Conservation (phyloP, 64 coral and sea anemone species). For the Pocillopora verrucosa region DNA sequence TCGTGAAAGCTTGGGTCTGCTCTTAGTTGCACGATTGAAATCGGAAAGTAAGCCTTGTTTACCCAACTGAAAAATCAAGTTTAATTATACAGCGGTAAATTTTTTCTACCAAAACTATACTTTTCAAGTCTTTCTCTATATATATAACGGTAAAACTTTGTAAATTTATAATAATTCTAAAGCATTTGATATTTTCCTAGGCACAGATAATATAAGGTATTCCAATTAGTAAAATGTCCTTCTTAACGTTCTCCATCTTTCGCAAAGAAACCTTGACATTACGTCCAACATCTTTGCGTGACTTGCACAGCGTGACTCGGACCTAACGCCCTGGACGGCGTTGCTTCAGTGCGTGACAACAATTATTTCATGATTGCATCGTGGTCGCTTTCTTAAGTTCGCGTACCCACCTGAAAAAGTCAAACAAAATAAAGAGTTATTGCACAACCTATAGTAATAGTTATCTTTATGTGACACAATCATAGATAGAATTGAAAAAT, state of each 20-base stretch:
- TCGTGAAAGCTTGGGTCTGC: too few species aligned
- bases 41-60: too few species aligned
- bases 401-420: slow-evolving; percentile 27
- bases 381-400: slow-evolving; percentile 55
- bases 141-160: neutral
- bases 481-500: too few species aligned
- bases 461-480: neutral
- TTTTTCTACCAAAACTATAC: too few species aligned
- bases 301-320: neutral
- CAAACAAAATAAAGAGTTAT: neutral
- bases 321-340: neutral
- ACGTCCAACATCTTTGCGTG: too few species aligned
- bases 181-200: neutral
- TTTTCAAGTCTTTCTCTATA: too few species aligned
- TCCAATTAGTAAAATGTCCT: neutral
- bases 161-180: neutral
- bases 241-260: neutral
- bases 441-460: neutral
- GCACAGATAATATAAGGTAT: neutral
- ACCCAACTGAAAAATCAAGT: too few species aligned
- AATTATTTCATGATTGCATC: neutral
- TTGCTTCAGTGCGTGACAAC: neutral
- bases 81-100: too few species aligned
- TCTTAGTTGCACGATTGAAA: too few species aligned
- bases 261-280: too few species aligned